Evolutionary conservation across 1,140 invertebrate species (phyloP).

Genomic region (Laupala kohalensis): DNA sequence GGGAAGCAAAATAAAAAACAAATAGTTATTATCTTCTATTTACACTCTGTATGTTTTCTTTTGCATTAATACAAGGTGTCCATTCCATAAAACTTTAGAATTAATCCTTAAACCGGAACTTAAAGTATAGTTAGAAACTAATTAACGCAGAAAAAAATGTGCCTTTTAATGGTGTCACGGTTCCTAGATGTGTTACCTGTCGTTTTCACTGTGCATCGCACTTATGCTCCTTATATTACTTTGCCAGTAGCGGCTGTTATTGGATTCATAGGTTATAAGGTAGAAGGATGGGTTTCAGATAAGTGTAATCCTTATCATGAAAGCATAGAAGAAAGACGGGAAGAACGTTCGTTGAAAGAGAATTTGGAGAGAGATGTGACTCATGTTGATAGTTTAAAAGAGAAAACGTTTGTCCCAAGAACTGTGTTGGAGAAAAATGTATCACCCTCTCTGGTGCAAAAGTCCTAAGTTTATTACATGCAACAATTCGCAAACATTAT

Average conservation of each 20-base stretch:
- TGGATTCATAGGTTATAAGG: slow-evolving; percentile 71
- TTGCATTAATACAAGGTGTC: too few relatives aligned
- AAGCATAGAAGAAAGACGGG: slow-evolving; percentile 40
- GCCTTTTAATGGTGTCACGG: too few relatives aligned
- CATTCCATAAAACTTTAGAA: too few relatives aligned
- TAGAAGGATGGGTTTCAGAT: slow-evolving; percentile 50
- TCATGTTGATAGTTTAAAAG: slow-evolving; percentile 25
- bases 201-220: slow-evolving; percentile 40
- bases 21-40: too few relatives aligned
- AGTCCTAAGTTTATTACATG: background rate
- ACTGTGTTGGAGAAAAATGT: slow-evolving; percentile 43
- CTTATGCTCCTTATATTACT: slow-evolving; percentile 61
- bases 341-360: slow-evolving; percentile 40
- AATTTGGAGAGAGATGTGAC: slow-evolving; percentile 24
- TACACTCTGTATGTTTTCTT: too few relatives aligned
- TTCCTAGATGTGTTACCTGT: slow-evolving; percentile 76
- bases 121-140: too few relatives aligned
- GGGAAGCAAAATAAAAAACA: too few relatives aligned
- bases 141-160: too few relatives aligned
- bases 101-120: too few relatives aligned
- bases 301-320: slow-evolving; percentile 55
- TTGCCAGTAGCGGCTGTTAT: slow-evolving; percentile 64
- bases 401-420: slow-evolving; percentile 33
- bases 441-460: slow-evolving; percentile 33
- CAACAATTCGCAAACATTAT: too few relatives aligned